phyloP scores from a whole-genome alignment of 2,797 vertebrate genomes.

The Trachurus trachurus region DNA sequence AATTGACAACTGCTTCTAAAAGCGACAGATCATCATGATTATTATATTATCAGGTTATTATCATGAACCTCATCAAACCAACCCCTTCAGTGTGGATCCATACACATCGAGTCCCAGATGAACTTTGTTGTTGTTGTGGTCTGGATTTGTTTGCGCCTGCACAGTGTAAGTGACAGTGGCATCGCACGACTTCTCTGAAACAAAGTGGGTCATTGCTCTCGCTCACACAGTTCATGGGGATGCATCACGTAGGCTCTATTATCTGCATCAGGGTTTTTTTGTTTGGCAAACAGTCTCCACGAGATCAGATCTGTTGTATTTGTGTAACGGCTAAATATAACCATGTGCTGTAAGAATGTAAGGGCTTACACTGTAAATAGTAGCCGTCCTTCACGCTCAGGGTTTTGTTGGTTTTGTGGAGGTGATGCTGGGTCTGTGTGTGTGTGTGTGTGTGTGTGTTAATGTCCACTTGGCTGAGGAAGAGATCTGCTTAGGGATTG shows the following conservation, averaged over 20 bases:
- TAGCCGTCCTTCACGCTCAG: constrained; percentile 17
- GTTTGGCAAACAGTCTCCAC: constrained; percentile 61
- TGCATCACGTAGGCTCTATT: neutral
- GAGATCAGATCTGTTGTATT: constrained; percentile 28
- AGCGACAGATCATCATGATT: no score
- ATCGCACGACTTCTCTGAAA: constrained; percentile 2
- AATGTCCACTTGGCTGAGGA: neutral
- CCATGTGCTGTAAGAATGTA: constrained; percentile 13
- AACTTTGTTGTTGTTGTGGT: neutral
- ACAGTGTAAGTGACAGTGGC: neutral
- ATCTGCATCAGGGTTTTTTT: constrained; percentile 34
- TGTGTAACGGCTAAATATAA: constrained; percentile 64
- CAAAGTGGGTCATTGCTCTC: constrained; percentile 11
- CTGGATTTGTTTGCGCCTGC: constrained; percentile 6
- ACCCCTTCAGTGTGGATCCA: neutral
- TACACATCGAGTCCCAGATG: neutral
- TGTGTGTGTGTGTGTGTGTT: constrained; percentile 12
- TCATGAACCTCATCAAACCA: no score
- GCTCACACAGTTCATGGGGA: neutral
- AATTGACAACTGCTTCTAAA: no score
- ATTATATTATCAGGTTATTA: no score
- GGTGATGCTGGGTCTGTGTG: constrained; percentile 1
- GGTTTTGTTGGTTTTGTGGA: constrained; percentile 30
- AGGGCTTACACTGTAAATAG: constrained; percentile 58
- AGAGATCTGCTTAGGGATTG: constrained; percentile 46